Conservation (phyloP, 2,113 vertebrate genomes). For the Anoplopoma fimbria region DNA sequence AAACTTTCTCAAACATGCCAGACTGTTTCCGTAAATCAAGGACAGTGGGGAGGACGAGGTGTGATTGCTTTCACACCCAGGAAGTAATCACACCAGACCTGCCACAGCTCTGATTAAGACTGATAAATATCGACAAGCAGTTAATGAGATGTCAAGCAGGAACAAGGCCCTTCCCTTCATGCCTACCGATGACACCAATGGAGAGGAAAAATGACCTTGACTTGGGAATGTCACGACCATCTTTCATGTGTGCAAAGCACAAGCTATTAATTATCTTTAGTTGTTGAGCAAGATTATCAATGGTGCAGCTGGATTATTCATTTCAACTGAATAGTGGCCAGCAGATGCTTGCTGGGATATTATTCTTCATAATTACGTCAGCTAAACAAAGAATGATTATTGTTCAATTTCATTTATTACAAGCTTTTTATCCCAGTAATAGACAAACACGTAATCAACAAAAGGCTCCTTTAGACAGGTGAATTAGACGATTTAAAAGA, state of each 20-base stretch:
- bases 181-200: constrained; percentile 64
- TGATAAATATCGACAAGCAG: constrained; percentile 85
- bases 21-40: constrained; percentile 75
- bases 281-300: constrained; percentile 35
- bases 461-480: constrained; percentile 13
- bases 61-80: constrained; percentile 81
- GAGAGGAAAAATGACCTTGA: constrained; percentile 71
- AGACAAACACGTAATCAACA: neutral
- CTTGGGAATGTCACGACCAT: constrained; percentile 66
- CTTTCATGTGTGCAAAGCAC: constrained; percentile 51
- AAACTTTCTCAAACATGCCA: constrained; percentile 61
- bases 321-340: constrained; percentile 19
- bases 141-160: constrained; percentile 84
- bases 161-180: constrained; percentile 74
- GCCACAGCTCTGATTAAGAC: constrained; percentile 84
- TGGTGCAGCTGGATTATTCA: constrained; percentile 17
- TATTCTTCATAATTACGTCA: constrained; percentile 35
- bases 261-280: constrained; percentile 54
- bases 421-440: neutral
- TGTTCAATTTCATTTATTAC: constrained; percentile 3
- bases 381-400: constrained; percentile 44
- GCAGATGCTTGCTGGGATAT: constrained; percentile 48
- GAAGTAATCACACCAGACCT: constrained; percentile 82
- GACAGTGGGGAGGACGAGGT: constrained; percentile 78
- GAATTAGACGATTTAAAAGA: constrained; percentile 52